Conservation (phyloP, 2,113 vertebrate genomes). For the Glaucomys volans region DNA sequence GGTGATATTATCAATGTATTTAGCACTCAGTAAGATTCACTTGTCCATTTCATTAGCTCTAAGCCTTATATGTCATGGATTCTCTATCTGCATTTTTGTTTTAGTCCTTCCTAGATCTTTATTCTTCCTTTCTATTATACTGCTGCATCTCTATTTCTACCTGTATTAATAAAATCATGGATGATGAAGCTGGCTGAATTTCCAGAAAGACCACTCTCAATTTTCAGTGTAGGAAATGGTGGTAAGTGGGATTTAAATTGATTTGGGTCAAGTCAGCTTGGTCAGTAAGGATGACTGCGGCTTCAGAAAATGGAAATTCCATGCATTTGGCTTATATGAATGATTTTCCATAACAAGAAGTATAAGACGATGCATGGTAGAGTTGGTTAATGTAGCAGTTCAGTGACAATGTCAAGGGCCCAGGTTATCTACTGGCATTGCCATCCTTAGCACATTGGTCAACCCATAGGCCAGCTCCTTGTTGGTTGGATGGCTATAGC, state of each 20-base stretch:
- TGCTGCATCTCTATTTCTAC: not conserved
- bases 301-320: not conserved
- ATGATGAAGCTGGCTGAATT: not conserved
- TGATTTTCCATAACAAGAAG: slow-evolving; percentile 10
- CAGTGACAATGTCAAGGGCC: not conserved
- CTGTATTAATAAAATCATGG: not conserved
- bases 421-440: not conserved
- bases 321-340: not conserved
- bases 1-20: not conserved
- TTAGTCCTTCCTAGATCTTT: not conserved
- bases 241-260: not conserved
- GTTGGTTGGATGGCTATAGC: not conserved
- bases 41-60: not conserved
- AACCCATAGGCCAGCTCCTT: not conserved
- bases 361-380: not conserved
- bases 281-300: not conserved
- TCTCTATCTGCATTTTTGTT: not conserved
- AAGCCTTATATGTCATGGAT: not conserved
- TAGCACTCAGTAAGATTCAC: not conserved
- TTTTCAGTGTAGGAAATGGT: not conserved
- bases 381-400: not conserved
- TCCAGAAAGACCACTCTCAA: not conserved
- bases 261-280: not conserved
- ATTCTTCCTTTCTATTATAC: not conserved
- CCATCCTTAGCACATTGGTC: not conserved